These are phyloP conservation scores for Belgica antarctica DNA, from an alignment of 2,888 invertebrate genomes.

Conservation along the genomic window DNA sequence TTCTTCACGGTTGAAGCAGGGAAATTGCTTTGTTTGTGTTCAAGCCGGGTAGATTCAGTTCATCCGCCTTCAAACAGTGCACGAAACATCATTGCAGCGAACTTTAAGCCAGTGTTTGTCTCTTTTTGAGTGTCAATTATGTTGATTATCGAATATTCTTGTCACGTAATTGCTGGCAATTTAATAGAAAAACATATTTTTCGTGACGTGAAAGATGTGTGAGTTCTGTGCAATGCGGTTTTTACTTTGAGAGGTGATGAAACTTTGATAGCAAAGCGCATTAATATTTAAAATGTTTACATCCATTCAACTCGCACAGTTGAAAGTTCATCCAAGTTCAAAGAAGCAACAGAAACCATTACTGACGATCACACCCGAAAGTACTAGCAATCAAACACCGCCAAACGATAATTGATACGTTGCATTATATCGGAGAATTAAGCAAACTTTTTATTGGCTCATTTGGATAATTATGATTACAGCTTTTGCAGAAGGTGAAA, in stretches of 20 bases:
- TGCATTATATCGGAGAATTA: neutral
- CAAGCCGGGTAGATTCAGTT: neutral
- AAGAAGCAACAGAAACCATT: no score
- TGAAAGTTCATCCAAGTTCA: no score
- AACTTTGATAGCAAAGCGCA: slow-evolving; percentile 7
- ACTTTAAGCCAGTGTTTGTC: neutral
- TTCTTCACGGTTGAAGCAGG: neutral
- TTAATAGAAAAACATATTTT: neutral
- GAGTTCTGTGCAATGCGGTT: no score
- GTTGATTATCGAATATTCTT: neutral
- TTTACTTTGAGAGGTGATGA: no score
- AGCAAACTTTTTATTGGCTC: neutral
- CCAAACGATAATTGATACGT: slow-evolving; percentile 20
- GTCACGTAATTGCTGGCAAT: neutral
- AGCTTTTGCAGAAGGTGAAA: neutral
- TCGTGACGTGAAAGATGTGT: neutral
- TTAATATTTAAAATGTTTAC: no score
- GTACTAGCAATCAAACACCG: no score
- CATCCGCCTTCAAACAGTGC: no score
- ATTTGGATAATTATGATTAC: neutral
- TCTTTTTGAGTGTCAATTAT: slow-evolving; percentile 2
- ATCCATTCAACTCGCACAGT: no score
- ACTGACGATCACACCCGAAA: no score
- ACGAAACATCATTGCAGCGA: neutral
- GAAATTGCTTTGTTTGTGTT: neutral